A percentile compares a stretch with the other conserved stretches of the same genome.
These are phyloP conservation scores for Atta cephalotes DNA, from an alignment of 1,140 invertebrate genomes.

Conservation along the genomic window DNA sequence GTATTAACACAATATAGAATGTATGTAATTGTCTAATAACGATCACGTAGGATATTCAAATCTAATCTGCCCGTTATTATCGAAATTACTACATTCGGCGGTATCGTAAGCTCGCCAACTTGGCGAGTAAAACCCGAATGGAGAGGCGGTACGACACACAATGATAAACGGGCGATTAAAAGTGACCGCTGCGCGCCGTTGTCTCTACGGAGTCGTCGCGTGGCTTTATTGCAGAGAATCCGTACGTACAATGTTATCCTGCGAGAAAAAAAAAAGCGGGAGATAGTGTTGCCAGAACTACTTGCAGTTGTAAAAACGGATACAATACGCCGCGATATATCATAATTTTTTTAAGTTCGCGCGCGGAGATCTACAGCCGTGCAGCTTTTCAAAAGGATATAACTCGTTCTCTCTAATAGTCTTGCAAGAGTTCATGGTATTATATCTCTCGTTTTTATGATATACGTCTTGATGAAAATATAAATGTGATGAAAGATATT, in stretches of 20 bases:
- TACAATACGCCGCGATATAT: conserved; percentile 46
- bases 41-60: background rate
- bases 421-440: background rate
- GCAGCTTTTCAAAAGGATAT: conserved; percentile 28
- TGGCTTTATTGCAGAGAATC: conserved; percentile 60
- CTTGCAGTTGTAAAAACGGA: conserved; percentile 48
- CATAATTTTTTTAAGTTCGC: conserved; percentile 53
- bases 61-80: conserved; percentile 42
- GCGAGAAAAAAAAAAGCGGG: conserved; percentile 24
- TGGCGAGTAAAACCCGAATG: conserved; percentile 45
- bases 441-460: background rate
- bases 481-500: conserved; percentile 17
- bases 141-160: conserved; percentile 18
- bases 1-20: background rate
- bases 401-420: conserved; percentile 31
- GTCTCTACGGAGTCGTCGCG: conserved; percentile 62
- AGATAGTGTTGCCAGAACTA: conserved; percentile 48
- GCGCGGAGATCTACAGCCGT: conserved; percentile 3
- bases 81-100: conserved; percentile 22
- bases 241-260: conserved; percentile 28
- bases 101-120: conserved; percentile 28
- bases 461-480: background rate
- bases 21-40: background rate
- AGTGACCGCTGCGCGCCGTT: conserved; percentile 57
- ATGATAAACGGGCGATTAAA: conserved; percentile 71